phyloP scores from a whole-genome alignment of 2,888 invertebrate genomes.

The Zaprionus bogoriensis region DNA sequence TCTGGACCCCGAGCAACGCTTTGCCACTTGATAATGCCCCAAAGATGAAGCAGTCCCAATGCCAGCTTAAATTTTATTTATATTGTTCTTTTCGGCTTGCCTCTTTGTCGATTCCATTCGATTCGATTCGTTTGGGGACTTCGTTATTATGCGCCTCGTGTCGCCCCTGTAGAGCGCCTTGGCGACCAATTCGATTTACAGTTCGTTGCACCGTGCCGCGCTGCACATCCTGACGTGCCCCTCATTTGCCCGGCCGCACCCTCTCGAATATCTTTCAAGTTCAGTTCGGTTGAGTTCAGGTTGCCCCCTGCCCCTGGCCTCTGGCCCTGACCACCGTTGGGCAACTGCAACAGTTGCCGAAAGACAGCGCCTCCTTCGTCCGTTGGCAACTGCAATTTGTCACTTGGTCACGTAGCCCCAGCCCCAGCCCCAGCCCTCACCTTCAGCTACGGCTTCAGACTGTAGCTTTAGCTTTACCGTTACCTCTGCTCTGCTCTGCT shows the following conservation, averaged over 20 bases:
- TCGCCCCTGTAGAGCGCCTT: background rate
- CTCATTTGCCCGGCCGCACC: constrained; percentile 26
- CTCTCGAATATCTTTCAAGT: constrained; percentile 26
- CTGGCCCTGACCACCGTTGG: no score
- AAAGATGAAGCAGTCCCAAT: constrained; percentile 28
- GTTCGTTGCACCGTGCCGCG: constrained; percentile 58
- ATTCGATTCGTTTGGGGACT: background rate
- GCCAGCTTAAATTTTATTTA: constrained; percentile 32
- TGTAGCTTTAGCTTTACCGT: constrained; percentile 19
- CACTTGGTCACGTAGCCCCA: constrained; percentile 72
- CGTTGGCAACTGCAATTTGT: constrained; percentile 63
- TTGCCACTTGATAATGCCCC: constrained; percentile 41
- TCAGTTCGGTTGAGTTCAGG: no score
- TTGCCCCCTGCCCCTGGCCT: no score
- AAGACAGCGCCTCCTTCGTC: background rate
- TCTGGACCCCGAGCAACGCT: background rate
- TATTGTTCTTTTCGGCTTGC: constrained; percentile 10
- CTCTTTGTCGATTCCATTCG: no score
- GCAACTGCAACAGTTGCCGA: constrained; percentile 5
- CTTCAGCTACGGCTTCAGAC: background rate
- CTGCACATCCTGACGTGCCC: constrained; percentile 25
- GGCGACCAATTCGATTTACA: constrained; percentile 36
- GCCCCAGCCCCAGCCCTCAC: no score
- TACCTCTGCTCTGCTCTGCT: background rate
- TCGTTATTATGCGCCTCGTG: constrained; percentile 2